Percentiles rank a stretch among this genome's conserved stretches.
phyloP scores from a whole-genome alignment of 2,797 vertebrate species.

The Coccyzus lansbergi region DNA sequence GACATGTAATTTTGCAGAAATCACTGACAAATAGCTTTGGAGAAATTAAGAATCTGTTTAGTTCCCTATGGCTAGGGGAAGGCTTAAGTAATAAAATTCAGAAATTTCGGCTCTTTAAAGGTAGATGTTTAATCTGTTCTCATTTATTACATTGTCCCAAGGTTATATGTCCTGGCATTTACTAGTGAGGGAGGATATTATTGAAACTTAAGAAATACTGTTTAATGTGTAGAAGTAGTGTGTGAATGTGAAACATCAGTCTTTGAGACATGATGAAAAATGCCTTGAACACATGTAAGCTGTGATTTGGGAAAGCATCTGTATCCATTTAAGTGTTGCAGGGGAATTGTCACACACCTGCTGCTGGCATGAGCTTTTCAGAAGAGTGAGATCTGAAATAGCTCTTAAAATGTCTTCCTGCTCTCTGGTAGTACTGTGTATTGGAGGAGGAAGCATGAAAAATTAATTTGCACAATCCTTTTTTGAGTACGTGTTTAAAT shows the following conservation, averaged over 20 bases:
- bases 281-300: accelerated
- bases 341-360: not conserved
- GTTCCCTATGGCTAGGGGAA: not conserved
- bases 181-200: not conserved
- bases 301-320: not conserved
- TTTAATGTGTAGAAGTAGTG: not conserved
- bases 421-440: not conserved
- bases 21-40: not conserved
- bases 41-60: not conserved
- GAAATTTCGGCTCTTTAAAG: not conserved
- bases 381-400: not conserved
- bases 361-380: not conserved
- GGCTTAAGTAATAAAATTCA: not conserved
- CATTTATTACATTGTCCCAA: accelerated
- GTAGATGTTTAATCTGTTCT: not conserved
- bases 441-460: not conserved
- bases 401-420: not conserved
- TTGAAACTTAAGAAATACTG: not conserved
- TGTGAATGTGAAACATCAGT: not conserved
- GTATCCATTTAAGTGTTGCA: not conserved
- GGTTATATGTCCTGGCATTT: not conserved
- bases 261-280: not conserved
- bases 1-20: not conserved
- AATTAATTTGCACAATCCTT: not conserved
- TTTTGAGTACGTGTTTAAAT: not conserved